Evolutionary conservation across 2,113 vertebrate genomes (phyloP).

Genomic region (Lepus timidus): DNA sequence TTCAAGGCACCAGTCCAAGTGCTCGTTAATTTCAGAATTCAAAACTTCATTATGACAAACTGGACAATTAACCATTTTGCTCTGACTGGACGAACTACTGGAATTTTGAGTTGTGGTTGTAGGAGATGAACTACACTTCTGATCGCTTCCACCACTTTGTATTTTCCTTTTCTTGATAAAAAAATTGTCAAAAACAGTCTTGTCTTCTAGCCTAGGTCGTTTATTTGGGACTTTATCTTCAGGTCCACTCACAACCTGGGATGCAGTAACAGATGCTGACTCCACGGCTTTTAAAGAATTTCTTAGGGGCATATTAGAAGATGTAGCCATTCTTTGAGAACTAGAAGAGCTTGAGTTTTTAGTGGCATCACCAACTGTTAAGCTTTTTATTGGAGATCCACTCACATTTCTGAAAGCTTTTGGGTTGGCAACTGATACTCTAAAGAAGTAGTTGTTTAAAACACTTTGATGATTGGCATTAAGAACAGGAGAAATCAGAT

Average conservation of each 20-base stretch:
- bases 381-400: constrained; percentile 89
- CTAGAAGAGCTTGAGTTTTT: not conserved
- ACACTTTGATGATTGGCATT: constrained; percentile 48
- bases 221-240: constrained; percentile 24
- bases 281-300: not conserved
- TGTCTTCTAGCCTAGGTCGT: constrained; percentile 82
- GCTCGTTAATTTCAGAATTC: constrained; percentile 93
- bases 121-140: not conserved
- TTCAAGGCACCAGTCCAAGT: constrained; percentile 93
- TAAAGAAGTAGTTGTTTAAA: constrained; percentile 82
- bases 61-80: constrained; percentile 91
- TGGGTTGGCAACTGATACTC: constrained; percentile 87
- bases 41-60: constrained; percentile 90
- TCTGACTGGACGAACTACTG: not conserved
- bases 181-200: constrained; percentile 79
- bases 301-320: not conserved
- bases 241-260: constrained; percentile 37
- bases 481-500: not conserved
- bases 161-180: constrained; percentile 73
- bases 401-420: constrained; percentile 88
- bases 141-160: not conserved
- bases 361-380: not conserved
- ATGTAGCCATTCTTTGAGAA: constrained; percentile 35
- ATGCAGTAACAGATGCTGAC: not conserved
- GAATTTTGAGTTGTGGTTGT: not conserved